Conservation (phyloP, 2,113 vertebrate species). For the Oryzias celebensis region DNA sequence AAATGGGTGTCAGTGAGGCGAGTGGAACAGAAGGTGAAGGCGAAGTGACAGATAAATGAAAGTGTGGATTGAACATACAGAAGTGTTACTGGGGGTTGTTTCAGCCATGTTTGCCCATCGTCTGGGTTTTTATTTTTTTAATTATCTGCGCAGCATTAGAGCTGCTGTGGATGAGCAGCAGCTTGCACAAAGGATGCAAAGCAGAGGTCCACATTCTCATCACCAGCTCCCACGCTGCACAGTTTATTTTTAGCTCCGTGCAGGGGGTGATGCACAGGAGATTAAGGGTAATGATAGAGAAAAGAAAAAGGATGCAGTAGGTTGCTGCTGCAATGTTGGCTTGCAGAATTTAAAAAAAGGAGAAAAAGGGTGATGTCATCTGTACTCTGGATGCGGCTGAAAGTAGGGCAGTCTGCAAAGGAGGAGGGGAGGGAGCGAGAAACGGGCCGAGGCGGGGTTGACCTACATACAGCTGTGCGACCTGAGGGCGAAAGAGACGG, state of each 20-base stretch:
- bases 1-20: not conserved
- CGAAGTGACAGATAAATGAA: constrained; percentile 21
- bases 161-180: constrained; percentile 40
- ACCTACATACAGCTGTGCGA: constrained; percentile 82
- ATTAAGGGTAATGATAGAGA: constrained; percentile 17
- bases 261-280: constrained; percentile 20
- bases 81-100: constrained; percentile 1
- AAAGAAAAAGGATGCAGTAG: constrained; percentile 26
- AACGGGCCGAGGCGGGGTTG: constrained; percentile 56
- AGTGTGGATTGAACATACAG: constrained; percentile 22
- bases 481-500: constrained; percentile 59
- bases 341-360: constrained; percentile 21
- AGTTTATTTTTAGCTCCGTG: constrained; percentile 34
- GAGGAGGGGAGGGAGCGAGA: constrained; percentile 34
- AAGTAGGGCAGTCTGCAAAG: constrained; percentile 77
- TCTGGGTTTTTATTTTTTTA: constrained; percentile 27
- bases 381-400: constrained; percentile 67
- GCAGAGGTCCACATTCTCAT: constrained; percentile 14
- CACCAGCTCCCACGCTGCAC: constrained; percentile 21
- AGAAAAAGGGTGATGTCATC: constrained; percentile 71
- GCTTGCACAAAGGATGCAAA: constrained; percentile 38
- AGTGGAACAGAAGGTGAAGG: constrained; percentile 5
- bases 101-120: constrained; percentile 5
- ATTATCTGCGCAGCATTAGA: constrained; percentile 61
- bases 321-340: constrained; percentile 29